phyloP scores from a whole-genome alignment of 2,888 invertebrate species.

The Leptura quadrifasciata region DNA sequence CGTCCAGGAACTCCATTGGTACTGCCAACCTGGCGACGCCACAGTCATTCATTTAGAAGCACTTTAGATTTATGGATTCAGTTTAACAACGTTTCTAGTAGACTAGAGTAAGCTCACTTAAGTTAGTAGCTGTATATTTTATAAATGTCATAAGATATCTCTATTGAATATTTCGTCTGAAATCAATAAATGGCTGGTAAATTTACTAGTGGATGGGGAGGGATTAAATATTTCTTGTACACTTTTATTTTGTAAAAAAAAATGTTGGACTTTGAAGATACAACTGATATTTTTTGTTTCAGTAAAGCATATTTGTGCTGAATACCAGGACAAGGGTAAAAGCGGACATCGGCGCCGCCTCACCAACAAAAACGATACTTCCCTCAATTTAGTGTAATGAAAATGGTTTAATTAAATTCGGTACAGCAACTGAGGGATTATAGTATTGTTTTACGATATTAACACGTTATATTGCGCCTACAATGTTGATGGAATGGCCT shows the following conservation, averaged over 20 bases:
- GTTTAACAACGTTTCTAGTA: background rate
- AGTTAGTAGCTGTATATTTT: background rate
- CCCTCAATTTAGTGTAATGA: background rate
- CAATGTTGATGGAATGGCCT: background rate
- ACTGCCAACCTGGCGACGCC: conserved; percentile 36
- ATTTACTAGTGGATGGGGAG: background rate
- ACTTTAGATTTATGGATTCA: background rate
- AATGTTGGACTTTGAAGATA: too few species aligned
- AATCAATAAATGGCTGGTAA: too few species aligned
- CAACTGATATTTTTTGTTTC: too few species aligned
- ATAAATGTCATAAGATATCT: background rate
- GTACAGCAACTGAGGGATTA: background rate
- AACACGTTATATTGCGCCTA: background rate
- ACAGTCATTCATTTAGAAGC: conserved; percentile 35
- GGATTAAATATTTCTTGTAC: conserved; percentile 15
- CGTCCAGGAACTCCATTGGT: conserved; percentile 78
- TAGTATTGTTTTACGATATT: background rate
- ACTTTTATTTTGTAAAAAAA: background rate
- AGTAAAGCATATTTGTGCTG: too few species aligned
- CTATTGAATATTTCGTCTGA: too few species aligned
- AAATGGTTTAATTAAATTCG: background rate
- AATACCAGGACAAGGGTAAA: background rate
- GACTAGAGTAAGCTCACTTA: background rate
- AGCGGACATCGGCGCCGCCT: background rate
- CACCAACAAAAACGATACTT: background rate